Evolutionary conservation across 2,113 vertebrate genomes (phyloP).

Genomic region (Gulo gulo): DNA sequence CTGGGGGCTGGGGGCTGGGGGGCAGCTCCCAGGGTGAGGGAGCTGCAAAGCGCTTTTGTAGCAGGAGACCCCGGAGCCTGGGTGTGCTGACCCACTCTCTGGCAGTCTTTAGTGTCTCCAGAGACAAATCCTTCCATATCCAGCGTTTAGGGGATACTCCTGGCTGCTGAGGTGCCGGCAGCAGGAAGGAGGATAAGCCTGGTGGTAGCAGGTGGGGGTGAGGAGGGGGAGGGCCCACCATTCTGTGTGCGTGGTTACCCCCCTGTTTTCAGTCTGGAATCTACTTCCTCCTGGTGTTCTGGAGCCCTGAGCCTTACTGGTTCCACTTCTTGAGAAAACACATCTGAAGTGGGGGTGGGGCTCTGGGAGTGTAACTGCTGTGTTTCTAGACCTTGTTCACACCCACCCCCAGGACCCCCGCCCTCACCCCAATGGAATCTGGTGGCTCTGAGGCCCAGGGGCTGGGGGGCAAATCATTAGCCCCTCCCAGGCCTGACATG

Average conservation of each 20-base stretch:
- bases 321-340: background rate
- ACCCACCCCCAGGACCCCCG: fast-evolving
- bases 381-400: background rate
- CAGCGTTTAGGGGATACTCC: background rate
- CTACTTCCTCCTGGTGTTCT: background rate
- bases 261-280: background rate
- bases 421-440: background rate
- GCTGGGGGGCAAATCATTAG: background rate
- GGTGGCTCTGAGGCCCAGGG: background rate
- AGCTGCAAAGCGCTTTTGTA: background rate
- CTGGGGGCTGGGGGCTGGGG: background rate
- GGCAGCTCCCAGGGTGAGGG: fast-evolving
- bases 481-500: background rate
- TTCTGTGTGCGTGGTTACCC: background rate
- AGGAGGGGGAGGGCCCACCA: background rate
- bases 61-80: background rate
- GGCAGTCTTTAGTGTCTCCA: background rate
- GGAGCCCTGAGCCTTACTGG: background rate
- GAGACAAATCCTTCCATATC: background rate
- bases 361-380: background rate
- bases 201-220: background rate
- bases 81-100: background rate
- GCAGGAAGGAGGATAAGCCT: background rate
- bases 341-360: background rate
- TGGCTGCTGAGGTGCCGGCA: background rate